Base-by-base conservation (phyloP, 2,797 vertebrate genomes). In the Menidia menidia region DNA sequence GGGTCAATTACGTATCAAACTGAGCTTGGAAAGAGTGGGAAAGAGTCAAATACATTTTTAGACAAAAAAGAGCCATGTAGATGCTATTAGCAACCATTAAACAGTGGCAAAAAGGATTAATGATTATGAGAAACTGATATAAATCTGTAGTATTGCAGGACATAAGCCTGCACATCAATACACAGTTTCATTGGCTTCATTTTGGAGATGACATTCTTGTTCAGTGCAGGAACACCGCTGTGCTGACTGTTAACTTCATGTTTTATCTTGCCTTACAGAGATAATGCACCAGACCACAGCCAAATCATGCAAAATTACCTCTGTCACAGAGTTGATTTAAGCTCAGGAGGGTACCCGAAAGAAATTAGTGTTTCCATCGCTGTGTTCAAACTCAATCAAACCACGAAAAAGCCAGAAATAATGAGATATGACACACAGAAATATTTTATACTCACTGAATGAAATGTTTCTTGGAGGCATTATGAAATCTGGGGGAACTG, bases 1-100 rank as follows among this genome's bases (percentile, higher is more conserved):
- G 82, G 87, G 88, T 90, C 84, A 90, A 83, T 77, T 78, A 77
- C 82, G 71, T 67, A 89, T 88, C 77, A 80, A 85, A 77, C 63
- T 47, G 61, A 84, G 68, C 81, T 82, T 72, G 68, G 64, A 84
- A 68, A 78, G 61, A 76, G 71, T 83, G 31, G n/a, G 30, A 51
- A 69, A 75, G 58, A 73, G 30, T 59, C 45, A 63, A 77, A 45
- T 33, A 65, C 16, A 65, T 45, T 47, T 70, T 63, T 50, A 50
- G 70, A 60, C 39, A 52, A 68, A 67, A 45, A 56, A 62, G 52
- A 67, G 67, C 71, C 42, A 55, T 43, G 41, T 10, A 64, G 47
- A 66, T 52, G 48, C 50, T 31, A 10, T 7, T 39, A 7, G 35
- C 4, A 39, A n/a, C 11, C 41, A 39, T 31, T 39, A 30, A 60